Percentiles rank a stretch among this genome's conserved stretches.
phyloP scores from a whole-genome alignment of 2,797 vertebrate species.

The Pristis pectinata region DNA sequence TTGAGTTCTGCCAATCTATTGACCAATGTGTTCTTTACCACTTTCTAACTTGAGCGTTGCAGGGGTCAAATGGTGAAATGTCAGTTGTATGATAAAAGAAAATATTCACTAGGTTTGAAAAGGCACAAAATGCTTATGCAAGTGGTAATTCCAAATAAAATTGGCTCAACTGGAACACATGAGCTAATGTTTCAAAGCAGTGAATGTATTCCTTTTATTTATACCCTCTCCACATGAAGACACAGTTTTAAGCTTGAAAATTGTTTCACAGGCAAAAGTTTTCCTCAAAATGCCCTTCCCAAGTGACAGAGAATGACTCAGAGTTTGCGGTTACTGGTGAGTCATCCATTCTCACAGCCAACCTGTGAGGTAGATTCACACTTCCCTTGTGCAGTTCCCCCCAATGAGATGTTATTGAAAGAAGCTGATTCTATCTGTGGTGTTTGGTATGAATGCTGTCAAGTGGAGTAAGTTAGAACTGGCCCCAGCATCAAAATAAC shows the following conservation, averaged over 20 bases:
- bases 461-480: too few species aligned
- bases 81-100: not conserved
- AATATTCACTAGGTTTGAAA: not conserved
- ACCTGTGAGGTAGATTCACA: too few species aligned
- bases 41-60: not conserved
- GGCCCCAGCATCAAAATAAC: too few species aligned
- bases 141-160: not conserved
- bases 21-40: not conserved
- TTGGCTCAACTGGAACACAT: not conserved
- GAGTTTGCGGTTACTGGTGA: too few species aligned
- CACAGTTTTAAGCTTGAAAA: not conserved
- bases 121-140: not conserved
- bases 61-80: not conserved
- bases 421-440: too few species aligned
- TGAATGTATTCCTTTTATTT: not conserved
- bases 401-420: too few species aligned
- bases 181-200: not conserved
- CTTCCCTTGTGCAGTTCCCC: too few species aligned
- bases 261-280: not conserved
- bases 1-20: not conserved
- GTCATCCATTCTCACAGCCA: too few species aligned
- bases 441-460: too few species aligned
- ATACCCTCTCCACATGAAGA: not conserved
- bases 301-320: too few species aligned
- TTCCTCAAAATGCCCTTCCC: not conserved